A percentile compares a stretch with the other conserved stretches of the same genome.
phyloP scores from a whole-genome alignment of 1,140 invertebrate species.

The Calosoma granatense region DNA sequence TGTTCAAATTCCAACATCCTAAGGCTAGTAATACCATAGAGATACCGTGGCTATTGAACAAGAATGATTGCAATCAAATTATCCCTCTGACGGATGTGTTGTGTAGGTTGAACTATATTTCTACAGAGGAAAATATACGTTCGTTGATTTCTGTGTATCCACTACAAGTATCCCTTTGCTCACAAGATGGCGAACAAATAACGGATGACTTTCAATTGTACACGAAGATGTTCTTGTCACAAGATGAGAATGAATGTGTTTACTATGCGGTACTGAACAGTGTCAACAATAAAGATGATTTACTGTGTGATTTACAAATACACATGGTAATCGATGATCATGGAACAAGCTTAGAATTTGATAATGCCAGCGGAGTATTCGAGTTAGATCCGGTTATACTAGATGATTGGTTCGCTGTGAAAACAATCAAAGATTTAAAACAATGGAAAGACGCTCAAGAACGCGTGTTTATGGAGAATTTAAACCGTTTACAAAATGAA shows the following conservation, averaged over 20 bases:
- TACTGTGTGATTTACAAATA: slow-evolving; percentile 26
- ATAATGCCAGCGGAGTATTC: slow-evolving; percentile 19
- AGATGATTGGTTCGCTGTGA: slow-evolving; percentile 37
- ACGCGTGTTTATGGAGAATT: slow-evolving; percentile 36
- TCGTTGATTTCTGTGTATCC: slow-evolving; percentile 33
- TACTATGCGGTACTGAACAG: background rate
- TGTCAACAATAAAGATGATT: slow-evolving; percentile 1
- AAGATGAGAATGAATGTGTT: background rate
- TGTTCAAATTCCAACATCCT: slow-evolving; percentile 37
- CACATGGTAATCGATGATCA: slow-evolving; percentile 31
- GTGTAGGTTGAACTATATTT: slow-evolving; percentile 39
- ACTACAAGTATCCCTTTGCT: slow-evolving; percentile 34
- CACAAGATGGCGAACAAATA: slow-evolving; percentile 21
- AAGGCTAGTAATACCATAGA: slow-evolving; percentile 30
- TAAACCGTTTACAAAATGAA: slow-evolving; percentile 32
- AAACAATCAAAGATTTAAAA: slow-evolving; percentile 42
- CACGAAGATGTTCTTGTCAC: slow-evolving; percentile 9
- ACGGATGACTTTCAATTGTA: slow-evolving; percentile 17
- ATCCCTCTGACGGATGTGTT: slow-evolving; percentile 32
- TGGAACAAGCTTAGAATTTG: background rate
- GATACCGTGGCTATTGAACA: background rate
- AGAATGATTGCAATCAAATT: slow-evolving; percentile 22
- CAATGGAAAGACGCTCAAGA: slow-evolving; percentile 42
- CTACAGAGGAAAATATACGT: slow-evolving; percentile 31
- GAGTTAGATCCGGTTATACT: slow-evolving; percentile 36